Evolutionary conservation across 2,888 invertebrate genomes (phyloP).

Genomic region (Synanthedon myopaeformis): DNA sequence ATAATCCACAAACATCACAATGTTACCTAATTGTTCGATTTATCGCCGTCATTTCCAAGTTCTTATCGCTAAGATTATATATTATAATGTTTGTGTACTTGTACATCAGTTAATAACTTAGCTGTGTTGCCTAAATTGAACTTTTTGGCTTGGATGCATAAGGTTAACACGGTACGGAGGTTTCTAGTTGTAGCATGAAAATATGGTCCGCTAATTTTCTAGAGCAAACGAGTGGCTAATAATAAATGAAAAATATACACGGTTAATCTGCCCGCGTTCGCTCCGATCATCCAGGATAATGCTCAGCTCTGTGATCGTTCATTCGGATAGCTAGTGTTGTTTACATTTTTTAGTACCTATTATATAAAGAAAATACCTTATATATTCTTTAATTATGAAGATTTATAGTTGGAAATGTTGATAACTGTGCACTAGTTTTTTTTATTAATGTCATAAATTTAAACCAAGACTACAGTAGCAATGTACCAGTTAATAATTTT

Average conservation of each 20-base stretch:
- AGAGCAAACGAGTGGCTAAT: constrained; percentile 53
- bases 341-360: constrained; percentile 5
- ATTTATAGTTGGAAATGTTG: too few relatives aligned
- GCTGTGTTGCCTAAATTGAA: not conserved
- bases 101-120: too few relatives aligned
- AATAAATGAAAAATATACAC: constrained; percentile 55
- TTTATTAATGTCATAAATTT: too few relatives aligned
- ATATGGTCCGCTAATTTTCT: constrained; percentile 58
- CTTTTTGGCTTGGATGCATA: constrained; percentile 43
- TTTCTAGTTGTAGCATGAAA: constrained; percentile 46
- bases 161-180: constrained; percentile 47
- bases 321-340: constrained; percentile 1
- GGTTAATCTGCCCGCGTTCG: constrained; percentile 46
- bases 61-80: too few relatives aligned
- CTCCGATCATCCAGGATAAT: constrained; percentile 25
- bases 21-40: not conserved
- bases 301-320: constrained; percentile 35
- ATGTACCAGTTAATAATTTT: too few relatives aligned
- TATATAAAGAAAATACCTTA: not conserved
- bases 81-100: too few relatives aligned
- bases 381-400: too few relatives aligned
- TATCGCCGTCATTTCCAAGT: too few relatives aligned
- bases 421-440: too few relatives aligned
- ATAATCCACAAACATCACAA: constrained; percentile 1
- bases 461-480: too few relatives aligned